Percentiles rank a stretch among this genome's conserved stretches.
Conservation (phyloP, 2,888 invertebrate species). For the Selenia dentaria region DNA sequence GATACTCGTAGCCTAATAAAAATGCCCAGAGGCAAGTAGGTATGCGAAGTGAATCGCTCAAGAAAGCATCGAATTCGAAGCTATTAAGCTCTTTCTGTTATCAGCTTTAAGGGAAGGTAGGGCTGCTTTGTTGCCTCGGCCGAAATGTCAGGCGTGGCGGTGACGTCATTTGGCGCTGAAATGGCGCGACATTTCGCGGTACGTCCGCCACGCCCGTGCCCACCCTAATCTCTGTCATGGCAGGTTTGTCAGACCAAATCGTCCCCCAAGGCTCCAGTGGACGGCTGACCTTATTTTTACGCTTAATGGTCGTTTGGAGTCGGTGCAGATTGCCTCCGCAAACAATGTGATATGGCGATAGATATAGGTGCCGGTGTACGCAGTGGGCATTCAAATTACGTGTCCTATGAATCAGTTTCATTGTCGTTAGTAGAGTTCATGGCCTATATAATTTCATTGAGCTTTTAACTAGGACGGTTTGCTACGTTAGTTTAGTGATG, state of each 20-base stretch:
- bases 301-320: conserved; percentile 27
- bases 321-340: conserved; percentile 18
- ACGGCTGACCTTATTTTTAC: conserved; percentile 50
- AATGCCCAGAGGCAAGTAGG: conserved; percentile 64
- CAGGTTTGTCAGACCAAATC: conserved; percentile 67
- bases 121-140: conserved; percentile 76
- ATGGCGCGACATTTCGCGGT: conserved; percentile 80
- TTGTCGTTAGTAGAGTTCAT: conserved; percentile 7
- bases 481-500: too few species aligned
- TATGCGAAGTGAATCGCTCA: conserved; percentile 64
- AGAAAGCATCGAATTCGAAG: conserved; percentile 61
- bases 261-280: conserved; percentile 53
- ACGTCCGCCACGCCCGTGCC: conserved; percentile 70
- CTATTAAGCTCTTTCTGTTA: conserved; percentile 74
- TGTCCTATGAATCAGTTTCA: conserved; percentile 1
- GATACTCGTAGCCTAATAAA: conserved; percentile 29
- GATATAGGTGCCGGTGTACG: not conserved
- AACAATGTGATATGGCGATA: conserved; percentile 9
- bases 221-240: conserved; percentile 75
- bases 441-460: conserved; percentile 5
- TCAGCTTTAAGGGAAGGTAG: conserved; percentile 71
- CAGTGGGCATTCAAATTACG: conserved; percentile 1
- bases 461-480: conserved; percentile 13
- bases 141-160: conserved; percentile 80
- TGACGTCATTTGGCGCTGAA: conserved; percentile 74